Conservation (phyloP, 2,797 vertebrate species). For the Enteromius trimaculatus region DNA sequence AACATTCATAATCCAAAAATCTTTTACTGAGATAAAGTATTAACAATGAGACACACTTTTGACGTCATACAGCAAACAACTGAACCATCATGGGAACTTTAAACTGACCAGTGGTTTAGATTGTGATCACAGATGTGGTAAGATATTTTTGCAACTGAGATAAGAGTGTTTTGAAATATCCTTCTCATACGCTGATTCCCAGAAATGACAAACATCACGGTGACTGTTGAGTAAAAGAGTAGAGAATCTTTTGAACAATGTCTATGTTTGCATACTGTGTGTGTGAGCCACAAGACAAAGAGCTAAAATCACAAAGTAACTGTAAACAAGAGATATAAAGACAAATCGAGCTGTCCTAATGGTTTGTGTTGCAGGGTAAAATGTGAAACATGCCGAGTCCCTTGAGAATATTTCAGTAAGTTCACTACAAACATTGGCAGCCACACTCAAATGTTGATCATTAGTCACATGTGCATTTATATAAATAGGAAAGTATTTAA, state of each 20-base stretch:
- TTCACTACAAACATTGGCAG: slow-evolving; percentile 15
- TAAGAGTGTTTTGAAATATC: background rate
- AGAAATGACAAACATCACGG: slow-evolving; percentile 29
- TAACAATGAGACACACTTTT: slow-evolving; percentile 1
- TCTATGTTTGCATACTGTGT: slow-evolving; percentile 31
- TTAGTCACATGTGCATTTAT: slow-evolving; percentile 35
- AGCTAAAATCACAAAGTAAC: background rate
- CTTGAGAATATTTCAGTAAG: background rate
- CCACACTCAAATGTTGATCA: slow-evolving; percentile 12
- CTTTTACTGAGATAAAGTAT: background rate
- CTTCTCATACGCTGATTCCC: slow-evolving; percentile 8
- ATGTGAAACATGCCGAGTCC: background rate
- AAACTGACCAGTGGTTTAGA: background rate
- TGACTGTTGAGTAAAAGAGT: background rate
- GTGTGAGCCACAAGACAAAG: slow-evolving; percentile 30
- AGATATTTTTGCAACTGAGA: slow-evolving; percentile 18
- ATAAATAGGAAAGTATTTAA: background rate
- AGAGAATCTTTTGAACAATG: background rate
- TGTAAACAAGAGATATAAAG: slow-evolving; percentile 41
- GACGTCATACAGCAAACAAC: background rate
- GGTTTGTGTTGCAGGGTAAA: slow-evolving; percentile 31
- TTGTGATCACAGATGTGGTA: background rate
- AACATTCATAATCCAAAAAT: slow-evolving; percentile 19
- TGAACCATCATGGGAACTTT: background rate
- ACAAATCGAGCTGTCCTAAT: slow-evolving; percentile 44